Conservation (phyloP, 2,888 invertebrate genomes). For the Siphlonurus alternatus region DNA sequence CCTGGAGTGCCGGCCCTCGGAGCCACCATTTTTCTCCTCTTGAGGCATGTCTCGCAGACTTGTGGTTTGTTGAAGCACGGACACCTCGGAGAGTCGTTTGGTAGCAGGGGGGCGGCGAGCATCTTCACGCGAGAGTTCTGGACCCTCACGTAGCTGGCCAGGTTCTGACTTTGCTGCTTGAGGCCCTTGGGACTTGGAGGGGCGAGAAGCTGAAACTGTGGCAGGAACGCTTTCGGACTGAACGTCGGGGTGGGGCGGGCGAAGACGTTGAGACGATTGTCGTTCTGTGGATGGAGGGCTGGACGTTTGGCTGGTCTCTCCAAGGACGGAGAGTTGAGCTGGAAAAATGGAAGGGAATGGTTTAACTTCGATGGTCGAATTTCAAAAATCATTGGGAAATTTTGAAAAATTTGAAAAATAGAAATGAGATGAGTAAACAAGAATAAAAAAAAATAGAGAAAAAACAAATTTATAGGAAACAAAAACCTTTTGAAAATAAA, state of each 20-base stretch:
- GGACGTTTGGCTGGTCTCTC: conserved; percentile 4
- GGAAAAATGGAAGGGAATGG: too few species aligned
- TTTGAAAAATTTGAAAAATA: too few species aligned
- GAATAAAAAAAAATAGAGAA: too few species aligned
- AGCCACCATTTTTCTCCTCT: conserved; percentile 34
- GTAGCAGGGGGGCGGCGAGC: neutral
- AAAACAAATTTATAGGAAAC: too few species aligned
- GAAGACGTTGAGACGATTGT: conserved; percentile 4
- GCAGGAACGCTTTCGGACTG: neutral
- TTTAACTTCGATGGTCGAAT: too few species aligned
- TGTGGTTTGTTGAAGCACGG: conserved; percentile 46
- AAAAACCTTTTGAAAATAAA: neutral
- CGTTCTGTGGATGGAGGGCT: conserved; percentile 9
- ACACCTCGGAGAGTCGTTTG: conserved; percentile 31
- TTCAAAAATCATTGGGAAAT: too few species aligned
- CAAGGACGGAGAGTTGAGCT: neutral
- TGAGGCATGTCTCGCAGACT: conserved; percentile 49
- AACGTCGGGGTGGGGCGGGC: too few species aligned
- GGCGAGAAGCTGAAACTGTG: neutral
- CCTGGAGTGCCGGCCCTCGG: conserved; percentile 80
- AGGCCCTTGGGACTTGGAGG: neutral
- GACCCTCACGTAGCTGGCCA: conserved; percentile 15
- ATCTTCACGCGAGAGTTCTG: conserved; percentile 17
- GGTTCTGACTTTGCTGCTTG: neutral
- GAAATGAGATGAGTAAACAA: too few species aligned